These are phyloP conservation scores for Hirundo rustica DNA, from an alignment of 2,797 vertebrate species.

Conservation along the genomic window DNA sequence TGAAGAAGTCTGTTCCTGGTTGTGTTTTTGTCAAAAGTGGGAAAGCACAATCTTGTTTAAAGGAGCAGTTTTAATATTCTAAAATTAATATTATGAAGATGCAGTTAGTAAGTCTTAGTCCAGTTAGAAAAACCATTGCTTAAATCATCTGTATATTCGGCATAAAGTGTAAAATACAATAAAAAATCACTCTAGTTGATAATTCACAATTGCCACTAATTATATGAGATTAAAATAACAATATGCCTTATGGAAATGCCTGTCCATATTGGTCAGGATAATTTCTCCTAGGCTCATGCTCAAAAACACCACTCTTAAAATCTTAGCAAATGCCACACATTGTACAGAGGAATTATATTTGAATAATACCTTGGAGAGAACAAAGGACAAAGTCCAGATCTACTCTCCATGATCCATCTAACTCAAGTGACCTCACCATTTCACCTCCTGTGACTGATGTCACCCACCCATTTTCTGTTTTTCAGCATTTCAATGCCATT, in stretches of 20 bases:
- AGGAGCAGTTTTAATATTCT: not conserved
- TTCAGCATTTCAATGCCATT: not conserved
- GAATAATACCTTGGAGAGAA: constrained; percentile 20
- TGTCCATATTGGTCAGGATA: not conserved
- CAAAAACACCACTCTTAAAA: not conserved
- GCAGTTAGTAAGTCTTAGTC: not conserved
- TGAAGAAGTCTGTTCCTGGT: not conserved
- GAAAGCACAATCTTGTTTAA: not conserved
- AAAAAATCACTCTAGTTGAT: not conserved
- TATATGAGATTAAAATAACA: not conserved
- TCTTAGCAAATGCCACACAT: not conserved
- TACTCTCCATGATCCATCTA: not conserved
- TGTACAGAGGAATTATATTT: not conserved
- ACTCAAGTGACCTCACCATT: not conserved
- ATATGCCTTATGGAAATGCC: not conserved
- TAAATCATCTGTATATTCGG: not conserved
- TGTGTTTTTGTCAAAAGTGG: not conserved
- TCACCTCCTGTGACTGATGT: constrained; percentile 2
- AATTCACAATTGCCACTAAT: not conserved
- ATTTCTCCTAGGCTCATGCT: not conserved
- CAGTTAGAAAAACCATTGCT: not conserved
- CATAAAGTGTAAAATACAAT: not conserved
- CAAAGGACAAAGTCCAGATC: constrained; percentile 17
- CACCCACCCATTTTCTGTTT: not conserved
- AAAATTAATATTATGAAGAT: not conserved